phyloP scores from a whole-genome alignment of 37 sponge, comb jelly and placozoan genomes.

The Geodia barretti region DNA sequence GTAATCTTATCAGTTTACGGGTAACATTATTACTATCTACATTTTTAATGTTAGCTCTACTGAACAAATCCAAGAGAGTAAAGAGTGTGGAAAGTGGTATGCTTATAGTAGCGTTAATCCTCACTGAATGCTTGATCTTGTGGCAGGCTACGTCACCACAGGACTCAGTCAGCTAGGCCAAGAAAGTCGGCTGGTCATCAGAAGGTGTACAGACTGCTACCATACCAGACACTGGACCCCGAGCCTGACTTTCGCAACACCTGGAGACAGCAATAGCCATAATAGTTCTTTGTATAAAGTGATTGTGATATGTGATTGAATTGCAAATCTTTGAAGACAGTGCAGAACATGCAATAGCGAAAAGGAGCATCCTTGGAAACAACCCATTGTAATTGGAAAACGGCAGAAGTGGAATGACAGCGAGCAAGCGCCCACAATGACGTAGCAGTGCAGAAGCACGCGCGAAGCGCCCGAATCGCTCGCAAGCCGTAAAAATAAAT shows the following conservation, averaged over 20 bases:
- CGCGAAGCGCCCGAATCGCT: too few relatives aligned
- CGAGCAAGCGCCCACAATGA: too few relatives aligned
- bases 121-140: background rate
- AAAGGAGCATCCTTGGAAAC: background rate
- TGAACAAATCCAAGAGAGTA: background rate
- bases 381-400: too few relatives aligned
- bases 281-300: background rate
- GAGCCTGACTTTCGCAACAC: too few relatives aligned
- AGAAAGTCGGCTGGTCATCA: background rate
- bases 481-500: too few relatives aligned
- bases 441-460: too few relatives aligned
- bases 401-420: too few relatives aligned
- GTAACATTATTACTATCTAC: background rate
- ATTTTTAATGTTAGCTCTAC: background rate
- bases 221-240: conserved; percentile 35
- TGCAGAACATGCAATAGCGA: too few relatives aligned
- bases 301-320: too few relatives aligned
- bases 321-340: too few relatives aligned
- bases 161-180: conserved; percentile 11
- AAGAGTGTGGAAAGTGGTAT: background rate
- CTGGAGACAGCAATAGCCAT: too few relatives aligned
- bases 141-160: conserved; percentile 15
- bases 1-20: background rate
- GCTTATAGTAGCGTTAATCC: background rate
- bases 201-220: conserved; percentile 25